phyloP scores from a whole-genome alignment of 2,797 vertebrate species.

The Pantherophis vulpinus region DNA sequence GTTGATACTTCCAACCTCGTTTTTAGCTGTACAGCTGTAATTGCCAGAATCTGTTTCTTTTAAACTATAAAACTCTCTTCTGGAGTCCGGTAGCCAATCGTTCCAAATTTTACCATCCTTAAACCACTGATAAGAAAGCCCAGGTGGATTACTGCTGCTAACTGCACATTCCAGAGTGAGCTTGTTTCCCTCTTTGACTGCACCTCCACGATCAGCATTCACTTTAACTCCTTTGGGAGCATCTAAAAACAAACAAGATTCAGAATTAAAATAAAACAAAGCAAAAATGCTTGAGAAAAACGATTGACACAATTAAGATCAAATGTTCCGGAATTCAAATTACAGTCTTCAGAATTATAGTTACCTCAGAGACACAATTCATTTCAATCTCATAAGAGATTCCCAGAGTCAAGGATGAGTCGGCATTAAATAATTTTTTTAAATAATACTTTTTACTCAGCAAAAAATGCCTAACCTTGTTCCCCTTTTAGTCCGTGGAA shows the following conservation, averaged over 20 bases:
- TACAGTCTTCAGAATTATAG: neutral
- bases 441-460: neutral
- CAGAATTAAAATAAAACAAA: neutral
- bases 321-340: neutral
- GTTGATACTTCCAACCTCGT: fast-evolving
- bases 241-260: neutral
- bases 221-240: neutral
- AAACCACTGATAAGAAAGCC: fast-evolving
- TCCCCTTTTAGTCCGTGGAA: neutral
- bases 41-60: neutral
- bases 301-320: neutral
- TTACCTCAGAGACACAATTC: neutral
- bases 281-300: neutral
- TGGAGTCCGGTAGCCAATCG: fast-evolving
- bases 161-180: neutral
- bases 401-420: neutral
- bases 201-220: neutral
- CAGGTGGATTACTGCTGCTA: neutral
- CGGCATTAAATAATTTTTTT: neutral
- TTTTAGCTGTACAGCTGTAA: fast-evolving
- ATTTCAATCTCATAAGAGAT: neutral
- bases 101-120: fast-evolving
- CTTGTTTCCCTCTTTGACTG: neutral
- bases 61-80: neutral
- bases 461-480: neutral